Conservation (phyloP, 1,140 invertebrate genomes). For the Brevipalpus yothersi region DNA sequence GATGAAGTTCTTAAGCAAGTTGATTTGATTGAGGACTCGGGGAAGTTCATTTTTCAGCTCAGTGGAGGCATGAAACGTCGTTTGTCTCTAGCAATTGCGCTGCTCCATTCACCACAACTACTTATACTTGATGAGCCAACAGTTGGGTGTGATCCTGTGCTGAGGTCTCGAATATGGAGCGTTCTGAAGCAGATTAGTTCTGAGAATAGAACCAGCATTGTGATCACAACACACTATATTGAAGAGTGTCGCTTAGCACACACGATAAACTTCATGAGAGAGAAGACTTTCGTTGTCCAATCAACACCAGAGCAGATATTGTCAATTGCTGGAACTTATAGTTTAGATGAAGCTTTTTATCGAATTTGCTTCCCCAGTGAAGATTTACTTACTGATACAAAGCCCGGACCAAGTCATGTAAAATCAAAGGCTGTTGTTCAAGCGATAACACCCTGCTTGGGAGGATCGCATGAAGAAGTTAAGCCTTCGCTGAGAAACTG, state of each 20-base stretch:
- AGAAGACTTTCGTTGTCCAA: slow-evolving; percentile 37
- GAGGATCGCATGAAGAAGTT: too few relatives aligned
- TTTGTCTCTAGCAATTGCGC: slow-evolving; percentile 68
- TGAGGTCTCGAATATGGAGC: slow-evolving; percentile 41
- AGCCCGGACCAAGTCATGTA: too few relatives aligned
- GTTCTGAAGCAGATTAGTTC: slow-evolving; percentile 56
- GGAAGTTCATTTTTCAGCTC: slow-evolving; percentile 13
- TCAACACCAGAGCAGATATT: slow-evolving; percentile 61
- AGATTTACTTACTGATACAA: background rate
- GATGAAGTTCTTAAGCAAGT: slow-evolving; percentile 68
- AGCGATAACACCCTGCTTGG: too few relatives aligned
- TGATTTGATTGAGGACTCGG: slow-evolving; percentile 50
- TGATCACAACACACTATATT: slow-evolving; percentile 24
- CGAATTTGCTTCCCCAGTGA: slow-evolving; percentile 39
- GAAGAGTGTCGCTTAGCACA: slow-evolving; percentile 20
- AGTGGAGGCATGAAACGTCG: slow-evolving; percentile 77
- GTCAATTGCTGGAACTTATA: slow-evolving; percentile 48
- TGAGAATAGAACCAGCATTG: slow-evolving; percentile 26
- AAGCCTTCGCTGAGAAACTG: background rate
- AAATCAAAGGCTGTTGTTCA: too few relatives aligned
- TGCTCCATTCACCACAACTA: slow-evolving; percentile 74
- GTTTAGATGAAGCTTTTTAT: slow-evolving; percentile 72
- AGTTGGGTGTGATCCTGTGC: slow-evolving; percentile 64
- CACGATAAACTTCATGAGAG: slow-evolving; percentile 25
- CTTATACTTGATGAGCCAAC: slow-evolving; percentile 84